Evolutionary conservation across 2,113 vertebrate species (phyloP), one percentile per base, ranked within the genome.

Genomic region (Nematolebias whitei): DNA sequence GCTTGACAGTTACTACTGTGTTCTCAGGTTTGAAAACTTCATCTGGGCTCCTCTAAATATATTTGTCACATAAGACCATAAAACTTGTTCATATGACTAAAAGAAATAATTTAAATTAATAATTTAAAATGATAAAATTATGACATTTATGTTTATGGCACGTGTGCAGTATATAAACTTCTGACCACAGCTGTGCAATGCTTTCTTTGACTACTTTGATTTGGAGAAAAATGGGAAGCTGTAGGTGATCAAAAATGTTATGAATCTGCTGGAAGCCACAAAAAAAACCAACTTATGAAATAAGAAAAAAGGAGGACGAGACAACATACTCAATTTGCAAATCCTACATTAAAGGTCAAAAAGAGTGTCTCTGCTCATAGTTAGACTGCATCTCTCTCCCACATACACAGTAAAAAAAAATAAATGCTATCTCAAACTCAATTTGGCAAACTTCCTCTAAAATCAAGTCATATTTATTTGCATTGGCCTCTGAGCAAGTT

Each of bases 331-430:
- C 52, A 9, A 66, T 75, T 76, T 80, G 56, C 48, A 65, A 73
- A 67, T 78, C 49, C 63, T 16, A 35, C 54, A 78, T 57, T 26
- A 83, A 87, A 86, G 82, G 82, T 87, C 84, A 75, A 38, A 51
- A 65, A 50, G 3, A 68, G 59, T 65, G 61, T 53, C 48, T 23
- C 52, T 48, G 73, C 49, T 69, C 39, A 39, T 29, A 45, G 55
- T 57, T 8, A 59, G 8, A 11, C 26, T 3, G 29, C 10, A 56
- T 39, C 58, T 3, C 12, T 26, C 44, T 49, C 39, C 18, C 43
- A 61, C 23, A 58, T 16, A 32, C 44, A 29, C 4, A 41, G 26
- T 50, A 43, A 43, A 40, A 51, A 40, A 35, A n/a, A n/a, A n/a
- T n/a, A n/a, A n/a, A n/a, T n/a, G 32, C 11, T 43, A 62, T 75